A percentile compares a stretch with the other conserved stretches of the same genome.
Evolutionary conservation across 2,888 invertebrate species (phyloP).

Genomic region (Heteromyza rotundicornis): DNA sequence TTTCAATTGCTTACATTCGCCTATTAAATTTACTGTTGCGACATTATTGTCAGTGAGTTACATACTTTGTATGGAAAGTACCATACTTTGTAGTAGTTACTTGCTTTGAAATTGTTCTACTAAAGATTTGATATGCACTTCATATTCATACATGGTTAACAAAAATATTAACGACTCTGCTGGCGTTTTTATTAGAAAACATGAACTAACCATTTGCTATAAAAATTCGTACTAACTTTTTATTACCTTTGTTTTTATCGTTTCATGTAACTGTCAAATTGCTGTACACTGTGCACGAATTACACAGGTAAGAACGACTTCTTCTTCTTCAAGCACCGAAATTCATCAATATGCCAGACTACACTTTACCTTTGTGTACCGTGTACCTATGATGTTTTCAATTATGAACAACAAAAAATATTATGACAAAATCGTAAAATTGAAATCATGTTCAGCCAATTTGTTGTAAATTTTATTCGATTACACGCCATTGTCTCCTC

Average conservation of each 20-base stretch:
- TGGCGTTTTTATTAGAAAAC: too few relatives aligned
- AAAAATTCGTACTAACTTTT: conserved; percentile 4
- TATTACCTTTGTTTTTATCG: conserved; percentile 8
- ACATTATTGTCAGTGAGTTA: background rate
- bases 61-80: too few relatives aligned
- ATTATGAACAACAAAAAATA: background rate
- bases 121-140: background rate
- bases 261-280: conserved; percentile 21
- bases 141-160: too few relatives aligned
- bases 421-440: conserved; percentile 1
- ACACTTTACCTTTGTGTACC: background rate
- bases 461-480: conserved; percentile 25
- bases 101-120: background rate
- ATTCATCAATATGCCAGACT: conserved; percentile 22
- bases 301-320: background rate
- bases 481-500: conserved; percentile 17
- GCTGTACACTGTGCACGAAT: conserved; percentile 3
- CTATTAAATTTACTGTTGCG: too few relatives aligned
- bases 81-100: too few relatives aligned
- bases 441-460: conserved; percentile 25
- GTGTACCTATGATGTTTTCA: background rate
- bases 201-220: too few relatives aligned
- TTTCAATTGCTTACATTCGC: too few relatives aligned
- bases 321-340: conserved; percentile 2
- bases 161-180: too few relatives aligned